Evolutionary conservation across 30 jellyfish, hydroid and myxozoan species (phyloP).

Genomic region (Hydractinia symbiolongicarpus): DNA sequence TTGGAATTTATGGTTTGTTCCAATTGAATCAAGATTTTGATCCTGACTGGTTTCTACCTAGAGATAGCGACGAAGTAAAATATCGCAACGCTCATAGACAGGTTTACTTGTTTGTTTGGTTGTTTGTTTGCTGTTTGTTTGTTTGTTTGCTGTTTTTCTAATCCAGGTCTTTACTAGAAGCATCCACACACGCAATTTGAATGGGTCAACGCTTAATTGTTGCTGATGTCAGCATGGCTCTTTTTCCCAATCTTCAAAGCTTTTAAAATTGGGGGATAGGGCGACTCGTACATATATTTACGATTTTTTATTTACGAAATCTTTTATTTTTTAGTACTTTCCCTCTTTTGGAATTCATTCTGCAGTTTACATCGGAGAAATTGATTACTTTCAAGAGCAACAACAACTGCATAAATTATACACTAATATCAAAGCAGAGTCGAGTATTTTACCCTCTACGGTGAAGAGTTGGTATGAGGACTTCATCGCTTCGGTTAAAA

Average conservation of each 20-base stretch:
- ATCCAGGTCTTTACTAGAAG: no score
- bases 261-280: no score
- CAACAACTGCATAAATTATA: slow-evolving; percentile 19
- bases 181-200: no score
- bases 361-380: slow-evolving; percentile 53
- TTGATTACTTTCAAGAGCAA: slow-evolving; percentile 59
- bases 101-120: background rate
- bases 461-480: slow-evolving; percentile 58
- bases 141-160: no score
- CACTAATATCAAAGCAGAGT: slow-evolving; percentile 21
- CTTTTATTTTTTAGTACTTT: slow-evolving; percentile 43
- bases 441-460: slow-evolving; percentile 32
- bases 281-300: no score
- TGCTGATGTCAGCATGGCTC: no score
- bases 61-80: slow-evolving; percentile 43
- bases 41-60: slow-evolving; percentile 69
- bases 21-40: slow-evolving; percentile 62
- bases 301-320: no score
- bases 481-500: slow-evolving; percentile 28
- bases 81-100: background rate
- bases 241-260: no score
- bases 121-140: no score
- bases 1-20: slow-evolving; percentile 52
- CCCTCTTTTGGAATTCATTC: slow-evolving; percentile 59
- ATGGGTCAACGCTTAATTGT: no score